Evolutionary conservation across 2,888 invertebrate genomes (phyloP), one percentile per base, ranked within the genome.

Genomic region (Lasioglossum calceatum): DNA sequence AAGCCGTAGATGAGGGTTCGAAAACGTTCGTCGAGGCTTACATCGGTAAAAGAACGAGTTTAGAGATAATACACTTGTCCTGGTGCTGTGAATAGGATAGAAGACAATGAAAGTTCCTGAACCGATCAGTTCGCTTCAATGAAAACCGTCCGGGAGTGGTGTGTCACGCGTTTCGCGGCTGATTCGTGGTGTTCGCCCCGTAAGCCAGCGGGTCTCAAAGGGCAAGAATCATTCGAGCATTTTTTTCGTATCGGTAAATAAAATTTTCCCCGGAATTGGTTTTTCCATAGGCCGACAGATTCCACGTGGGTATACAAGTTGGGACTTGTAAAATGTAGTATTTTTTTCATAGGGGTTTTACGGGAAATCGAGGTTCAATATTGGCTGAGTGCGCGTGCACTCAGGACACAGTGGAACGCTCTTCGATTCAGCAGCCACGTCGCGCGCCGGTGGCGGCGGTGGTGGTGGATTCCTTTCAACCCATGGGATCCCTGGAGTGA

Each of bases 31-130:
- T 23, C 23, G 3, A 23, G 23, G 54, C 0, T 54, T 54, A 39
- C 32, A 12, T 64, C 50, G 32, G 84, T 50, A 54, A 77, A 39
- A 77, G 54, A 47, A 32, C 44, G 54, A 47, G 3, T 54, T 54
- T 54, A 8, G 54, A 54, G 54, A 54, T 54, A 54, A 54, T n/a
- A 2, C 54, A 54, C 54, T 54, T 23, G 23, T 54, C 23, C 54
- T 54, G 54, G 54, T 23, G 54, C 10, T 10, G 1, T 54, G 54
- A 54, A 54, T 54, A 23, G 54, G 23, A 54, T 8, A 3, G 54
- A 23, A 54, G 54, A 54, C 61, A 54, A 67, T 74, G 44, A 54
- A 84, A 54, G 73, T 77, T 44, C 7, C 27, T 73, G 32, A 73
- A 77, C 73, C 54, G 54, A 44, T 54, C 71, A 39, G 47, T 39